These are phyloP conservation scores for Cremastinae sp. DNA, from an alignment of 2,888 invertebrate species.

Conservation along the genomic window DNA sequence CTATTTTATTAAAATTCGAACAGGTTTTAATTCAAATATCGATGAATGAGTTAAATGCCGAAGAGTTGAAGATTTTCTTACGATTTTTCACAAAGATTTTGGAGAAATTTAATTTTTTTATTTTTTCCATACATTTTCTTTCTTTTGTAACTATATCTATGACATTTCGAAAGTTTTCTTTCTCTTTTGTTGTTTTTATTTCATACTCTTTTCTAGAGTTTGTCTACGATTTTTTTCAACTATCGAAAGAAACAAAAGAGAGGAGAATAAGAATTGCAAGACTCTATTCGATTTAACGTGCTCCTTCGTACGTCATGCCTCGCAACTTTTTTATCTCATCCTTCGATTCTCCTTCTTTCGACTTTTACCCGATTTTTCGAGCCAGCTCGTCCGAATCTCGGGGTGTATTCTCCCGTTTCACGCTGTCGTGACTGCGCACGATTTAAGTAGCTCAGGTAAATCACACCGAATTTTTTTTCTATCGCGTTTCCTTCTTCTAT, in stretches of 20 bases:
- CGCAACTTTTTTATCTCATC: conserved; percentile 1
- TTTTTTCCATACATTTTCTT: too few relatives aligned
- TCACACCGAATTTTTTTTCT: conserved; percentile 46
- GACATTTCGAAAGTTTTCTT: conserved; percentile 31
- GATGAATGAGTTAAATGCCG: conserved; percentile 34
- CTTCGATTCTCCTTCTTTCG: conserved; percentile 3
- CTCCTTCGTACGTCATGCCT: conserved; percentile 16
- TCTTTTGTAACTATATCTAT: too few relatives aligned
- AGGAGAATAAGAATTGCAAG: conserved; percentile 9
- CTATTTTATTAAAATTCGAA: conserved; percentile 14
- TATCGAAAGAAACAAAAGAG: neutral
- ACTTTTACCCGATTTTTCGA: conserved; percentile 26
- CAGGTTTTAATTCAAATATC: conserved; percentile 5
- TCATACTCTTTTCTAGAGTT: neutral
- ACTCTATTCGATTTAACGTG: conserved; percentile 25
- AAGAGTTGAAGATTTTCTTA: conserved; percentile 28
- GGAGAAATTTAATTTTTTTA: neutral
- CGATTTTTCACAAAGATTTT: too few relatives aligned
- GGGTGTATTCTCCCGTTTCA: conserved; percentile 43
- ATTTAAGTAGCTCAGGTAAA: conserved; percentile 53
- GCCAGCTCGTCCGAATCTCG: conserved; percentile 10
- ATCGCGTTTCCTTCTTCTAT: conserved; percentile 4
- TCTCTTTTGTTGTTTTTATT: conserved; percentile 27
- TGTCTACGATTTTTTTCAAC: conserved; percentile 21
- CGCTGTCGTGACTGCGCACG: conserved; percentile 48